A percentile compares a stretch with the other conserved stretches of the same genome.
Conservation (phyloP, 2,888 invertebrate genomes). For the Drosophila stalkeri region DNA sequence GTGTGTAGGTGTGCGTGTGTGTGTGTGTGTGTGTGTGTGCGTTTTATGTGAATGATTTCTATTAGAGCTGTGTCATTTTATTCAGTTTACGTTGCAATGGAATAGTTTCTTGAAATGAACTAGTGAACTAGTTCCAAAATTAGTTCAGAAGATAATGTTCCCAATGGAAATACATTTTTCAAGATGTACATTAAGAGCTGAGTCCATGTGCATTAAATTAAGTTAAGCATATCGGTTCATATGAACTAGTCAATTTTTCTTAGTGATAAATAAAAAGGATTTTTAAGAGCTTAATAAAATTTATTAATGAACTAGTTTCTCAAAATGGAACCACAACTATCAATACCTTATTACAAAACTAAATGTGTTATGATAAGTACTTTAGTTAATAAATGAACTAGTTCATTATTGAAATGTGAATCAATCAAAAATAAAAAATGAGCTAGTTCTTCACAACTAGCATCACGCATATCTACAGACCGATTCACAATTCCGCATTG, state of each 20-base stretch:
- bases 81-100: background rate
- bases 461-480: slow-evolving; percentile 42
- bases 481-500: slow-evolving; percentile 39
- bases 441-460: background rate
- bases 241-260: background rate
- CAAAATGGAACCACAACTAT: too few relatives aligned
- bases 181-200: background rate
- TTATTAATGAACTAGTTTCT: background rate
- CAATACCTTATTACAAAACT: too few relatives aligned
- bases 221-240: background rate
- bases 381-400: background rate
- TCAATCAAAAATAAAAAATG: background rate
- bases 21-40: slow-evolving; percentile 2
- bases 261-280: background rate
- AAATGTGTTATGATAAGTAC: too few relatives aligned
- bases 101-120: background rate
- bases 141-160: background rate
- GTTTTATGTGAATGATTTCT: slow-evolving; percentile 46
- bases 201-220: background rate
- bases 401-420: background rate
- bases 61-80: slow-evolving; percentile 20
- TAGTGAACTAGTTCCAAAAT: background rate
- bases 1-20: background rate
- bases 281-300: too few relatives aligned
- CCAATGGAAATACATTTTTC: background rate